Evolutionary conservation across 2,888 invertebrate species (phyloP).

Genomic region (Physocephala rufipes): DNA sequence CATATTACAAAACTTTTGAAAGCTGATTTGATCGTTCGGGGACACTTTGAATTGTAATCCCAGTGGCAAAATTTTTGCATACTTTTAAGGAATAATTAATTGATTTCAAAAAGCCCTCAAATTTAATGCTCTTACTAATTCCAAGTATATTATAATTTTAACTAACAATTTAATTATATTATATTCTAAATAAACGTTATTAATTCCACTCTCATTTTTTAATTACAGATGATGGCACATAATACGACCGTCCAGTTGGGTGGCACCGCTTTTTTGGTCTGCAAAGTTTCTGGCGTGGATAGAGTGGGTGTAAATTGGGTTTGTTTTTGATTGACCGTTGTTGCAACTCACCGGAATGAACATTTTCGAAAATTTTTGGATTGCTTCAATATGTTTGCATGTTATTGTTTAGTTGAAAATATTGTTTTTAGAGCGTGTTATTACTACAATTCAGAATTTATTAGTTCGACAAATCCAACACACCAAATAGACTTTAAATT

Average conservation of each 20-base stretch:
- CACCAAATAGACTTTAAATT: too few species aligned
- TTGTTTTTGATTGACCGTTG: conserved; percentile 55
- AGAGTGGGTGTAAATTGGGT: conserved; percentile 68
- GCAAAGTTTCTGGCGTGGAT: conserved; percentile 67
- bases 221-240: conserved; percentile 66
- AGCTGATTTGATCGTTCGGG: too few species aligned
- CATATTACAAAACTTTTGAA: too few species aligned
- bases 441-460: too few species aligned
- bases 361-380: conserved; percentile 21
- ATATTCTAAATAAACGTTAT: neutral
- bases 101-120: too few species aligned
- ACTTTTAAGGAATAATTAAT: too few species aligned
- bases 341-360: neutral
- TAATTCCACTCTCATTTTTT: neutral
- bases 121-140: too few species aligned
- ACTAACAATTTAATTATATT: too few species aligned
- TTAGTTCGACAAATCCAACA: too few species aligned
- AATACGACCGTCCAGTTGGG: conserved; percentile 67
- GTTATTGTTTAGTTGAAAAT: neutral
- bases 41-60: too few species aligned
- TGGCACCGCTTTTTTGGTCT: conserved; percentile 66
- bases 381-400: conserved; percentile 4
- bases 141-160: too few species aligned
- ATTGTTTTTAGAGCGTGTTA: neutral
- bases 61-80: too few species aligned